A percentile compares a stretch with the other conserved stretches of the same genome.
phyloP scores from a whole-genome alignment of 2,888 invertebrate genomes.

The Cenopis cana region DNA sequence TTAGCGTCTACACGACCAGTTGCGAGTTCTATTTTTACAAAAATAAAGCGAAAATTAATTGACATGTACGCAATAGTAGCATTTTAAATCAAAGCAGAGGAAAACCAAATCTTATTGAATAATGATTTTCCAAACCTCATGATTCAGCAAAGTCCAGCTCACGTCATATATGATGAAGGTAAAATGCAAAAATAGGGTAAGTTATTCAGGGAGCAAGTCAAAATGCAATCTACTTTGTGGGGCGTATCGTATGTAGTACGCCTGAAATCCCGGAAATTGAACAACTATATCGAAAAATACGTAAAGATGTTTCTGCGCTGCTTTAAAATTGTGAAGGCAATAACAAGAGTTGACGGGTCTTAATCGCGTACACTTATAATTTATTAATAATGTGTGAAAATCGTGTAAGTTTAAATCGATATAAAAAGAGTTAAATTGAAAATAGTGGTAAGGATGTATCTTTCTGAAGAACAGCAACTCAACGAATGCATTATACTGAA shows the following conservation, averaged over 20 bases:
- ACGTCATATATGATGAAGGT: constrained; percentile 41
- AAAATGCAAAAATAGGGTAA: constrained; percentile 41
- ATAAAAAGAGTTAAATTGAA: not conserved
- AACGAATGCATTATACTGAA: not conserved
- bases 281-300: constrained; percentile 38
- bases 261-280: constrained; percentile 30
- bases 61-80: not conserved
- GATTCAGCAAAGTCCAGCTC: constrained; percentile 33
- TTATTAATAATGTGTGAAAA: too few relatives aligned
- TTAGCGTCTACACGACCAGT: too few relatives aligned
- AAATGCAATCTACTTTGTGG: constrained; percentile 41
- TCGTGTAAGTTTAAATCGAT: too few relatives aligned
- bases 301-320: constrained; percentile 15
- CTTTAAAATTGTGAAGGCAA: constrained; percentile 21
- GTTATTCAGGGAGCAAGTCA: constrained; percentile 36
- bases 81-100: not conserved
- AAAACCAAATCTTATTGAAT: constrained; percentile 22
- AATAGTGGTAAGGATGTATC: not conserved
- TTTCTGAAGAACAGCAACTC: not conserved
- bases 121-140: constrained; percentile 22
- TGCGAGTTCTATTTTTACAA: not conserved
- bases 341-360: too few relatives aligned
- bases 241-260: constrained; percentile 26
- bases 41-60: not conserved
- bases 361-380: too few relatives aligned